Evolutionary conservation across 2,797 vertebrate genomes (phyloP), one percentile per base, ranked within the genome.

Genomic region (Sebastes diploproa): DNA sequence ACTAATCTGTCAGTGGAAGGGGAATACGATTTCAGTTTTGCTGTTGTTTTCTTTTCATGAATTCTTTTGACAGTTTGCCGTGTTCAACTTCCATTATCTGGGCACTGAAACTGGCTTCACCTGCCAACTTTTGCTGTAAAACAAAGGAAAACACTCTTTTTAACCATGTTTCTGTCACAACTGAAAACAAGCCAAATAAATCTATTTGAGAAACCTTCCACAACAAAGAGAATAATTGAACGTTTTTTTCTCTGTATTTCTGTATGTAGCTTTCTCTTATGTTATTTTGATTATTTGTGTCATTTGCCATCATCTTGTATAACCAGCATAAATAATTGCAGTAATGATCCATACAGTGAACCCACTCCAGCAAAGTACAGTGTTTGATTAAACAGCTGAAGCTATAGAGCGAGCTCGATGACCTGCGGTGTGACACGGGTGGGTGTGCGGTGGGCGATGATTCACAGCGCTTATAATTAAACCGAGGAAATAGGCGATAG

Each of bases 391-490:
- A 87, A 87, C n/a, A 75, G 54, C 75, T 55, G 62, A 77, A 83
- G 66, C 73, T 71, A 54, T 59, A 36, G 46, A 84, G 60, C 18
- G 67, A 77, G 59, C 69, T 38, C 3, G 25, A 36, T 80, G 81
- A 88, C 86, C 87, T 79, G 65, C 81, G 20, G 52, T 7, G 70
- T 84, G 64, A 73, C 23, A 77, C 5, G 8, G 58, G 77, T 83
- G 59, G 72, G 80, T 60, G 69, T 67, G 63, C 32, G 55, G 38
- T 59, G 7, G 60, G 29, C 34, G 27, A 72, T 78, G 72, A 87
- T 83, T 88, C 75, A 82, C 68, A 66, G 38, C 6, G 50, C 76
- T 65, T 80, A 77, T 86, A 88, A 94, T 92, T 90, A 90, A 88
- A 84, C 66, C 58, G 34, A 72, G 63, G 72, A 84, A 85, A 73